Conservation (phyloP, 2,113 vertebrate species). For the Nansenia antarctica region DNA sequence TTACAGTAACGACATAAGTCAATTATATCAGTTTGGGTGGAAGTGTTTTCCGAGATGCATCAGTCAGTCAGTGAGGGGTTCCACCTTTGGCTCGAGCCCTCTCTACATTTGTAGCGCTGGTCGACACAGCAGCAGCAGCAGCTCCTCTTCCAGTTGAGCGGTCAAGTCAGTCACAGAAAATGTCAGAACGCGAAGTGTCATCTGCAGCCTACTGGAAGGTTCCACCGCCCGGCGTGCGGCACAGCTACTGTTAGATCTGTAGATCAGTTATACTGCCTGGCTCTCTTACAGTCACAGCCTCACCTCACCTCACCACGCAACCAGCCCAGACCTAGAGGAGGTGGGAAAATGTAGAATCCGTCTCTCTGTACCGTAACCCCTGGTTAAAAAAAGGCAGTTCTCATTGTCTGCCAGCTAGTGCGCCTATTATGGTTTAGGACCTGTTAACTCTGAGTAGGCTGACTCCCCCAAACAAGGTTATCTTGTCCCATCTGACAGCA, state of each 20-base stretch:
- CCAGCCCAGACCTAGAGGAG: not conserved
- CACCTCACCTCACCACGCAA: too few relatives aligned
- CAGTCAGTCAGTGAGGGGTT: too few relatives aligned
- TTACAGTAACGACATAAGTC: too few relatives aligned
- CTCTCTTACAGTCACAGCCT: too few relatives aligned
- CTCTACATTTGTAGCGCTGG: too few relatives aligned
- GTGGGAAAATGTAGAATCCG: not conserved
- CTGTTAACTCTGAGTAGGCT: not conserved
- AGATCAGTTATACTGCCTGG: not conserved
- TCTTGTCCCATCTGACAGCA: too few relatives aligned
- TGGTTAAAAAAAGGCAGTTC: not conserved
- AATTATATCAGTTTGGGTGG: too few relatives aligned
- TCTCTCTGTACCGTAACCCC: not conserved
- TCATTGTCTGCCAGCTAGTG: not conserved
- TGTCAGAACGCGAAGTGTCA: constrained; percentile 39
- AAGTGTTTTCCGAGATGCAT: too few relatives aligned
- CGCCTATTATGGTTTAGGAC: not conserved
- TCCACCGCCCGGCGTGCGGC: constrained; percentile 33
- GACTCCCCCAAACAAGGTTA: not conserved
- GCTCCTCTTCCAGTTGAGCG: constrained; percentile 19
- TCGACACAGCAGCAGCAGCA: too few relatives aligned
- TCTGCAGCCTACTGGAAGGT: constrained; percentile 50
- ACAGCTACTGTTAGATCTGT: constrained; percentile 34
- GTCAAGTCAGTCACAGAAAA: not conserved
- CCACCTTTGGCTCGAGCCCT: not conserved